Conservation (phyloP, 2,113 vertebrate species). For the Pampusana beccarii region DNA sequence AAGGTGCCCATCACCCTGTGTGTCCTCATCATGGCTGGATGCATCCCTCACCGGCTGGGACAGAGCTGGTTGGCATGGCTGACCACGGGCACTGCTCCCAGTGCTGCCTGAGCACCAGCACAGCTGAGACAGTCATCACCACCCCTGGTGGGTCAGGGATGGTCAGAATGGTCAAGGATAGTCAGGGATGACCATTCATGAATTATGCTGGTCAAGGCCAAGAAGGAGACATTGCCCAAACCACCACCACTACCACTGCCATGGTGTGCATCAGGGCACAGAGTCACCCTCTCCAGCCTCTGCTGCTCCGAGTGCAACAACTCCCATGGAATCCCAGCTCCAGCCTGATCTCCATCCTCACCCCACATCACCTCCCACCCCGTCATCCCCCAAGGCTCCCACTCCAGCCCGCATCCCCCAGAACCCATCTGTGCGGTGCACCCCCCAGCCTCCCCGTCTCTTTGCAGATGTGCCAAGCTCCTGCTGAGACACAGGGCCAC, state of each 20-base stretch:
- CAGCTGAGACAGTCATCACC: neutral
- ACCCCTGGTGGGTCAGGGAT: too few relatives aligned
- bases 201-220: neutral
- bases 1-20: neutral
- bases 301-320: rapidly evolving
- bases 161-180: too few relatives aligned
- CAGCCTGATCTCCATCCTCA: neutral
- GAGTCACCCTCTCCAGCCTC: neutral
- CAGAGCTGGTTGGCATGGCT: neutral
- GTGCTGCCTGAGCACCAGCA: rapidly evolving
- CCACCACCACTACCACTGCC: rapidly evolving
- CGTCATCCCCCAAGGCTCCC: rapidly evolving
- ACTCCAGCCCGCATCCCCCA: neutral
- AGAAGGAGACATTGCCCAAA: neutral
- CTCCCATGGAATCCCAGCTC: neutral
- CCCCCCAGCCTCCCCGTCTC: neutral
- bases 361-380: rapidly evolving
- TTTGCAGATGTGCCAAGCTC: conserved; percentile 74
- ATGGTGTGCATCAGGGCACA: neutral
- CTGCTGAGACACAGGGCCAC: conserved; percentile 73
- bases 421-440: rapidly evolving
- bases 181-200: neutral
- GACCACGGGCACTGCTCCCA: rapidly evolving
- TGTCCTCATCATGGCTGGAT: neutral
- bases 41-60: rapidly evolving